Conservation (phyloP, 2,113 vertebrate genomes). For the Cnemophilus loriae region DNA sequence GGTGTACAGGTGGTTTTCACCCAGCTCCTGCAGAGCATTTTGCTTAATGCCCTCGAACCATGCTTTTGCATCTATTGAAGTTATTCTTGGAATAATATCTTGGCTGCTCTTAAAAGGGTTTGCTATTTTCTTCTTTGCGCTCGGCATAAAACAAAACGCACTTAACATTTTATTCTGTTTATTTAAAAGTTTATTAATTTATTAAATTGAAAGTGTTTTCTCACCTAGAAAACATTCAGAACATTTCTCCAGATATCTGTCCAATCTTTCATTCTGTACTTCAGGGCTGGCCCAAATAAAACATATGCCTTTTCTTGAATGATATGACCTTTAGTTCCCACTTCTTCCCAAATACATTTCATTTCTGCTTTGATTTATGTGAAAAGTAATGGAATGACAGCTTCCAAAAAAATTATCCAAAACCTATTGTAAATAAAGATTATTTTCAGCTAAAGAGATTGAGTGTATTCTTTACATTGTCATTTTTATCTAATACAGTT, state of each 20-base stretch:
- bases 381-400: neutral
- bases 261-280: neutral
- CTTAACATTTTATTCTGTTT: neutral
- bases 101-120: neutral
- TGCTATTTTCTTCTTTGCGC: neutral
- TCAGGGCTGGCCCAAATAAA: neutral
- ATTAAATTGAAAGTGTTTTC: neutral
- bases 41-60: neutral
- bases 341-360: neutral
- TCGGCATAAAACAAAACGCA: neutral
- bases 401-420: neutral
- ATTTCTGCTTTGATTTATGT: neutral
- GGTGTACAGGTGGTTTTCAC: neutral
- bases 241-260: neutral
- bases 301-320: neutral
- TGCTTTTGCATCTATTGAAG: neutral
- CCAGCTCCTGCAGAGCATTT: neutral
- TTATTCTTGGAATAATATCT: neutral
- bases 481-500: neutral
- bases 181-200: neutral
- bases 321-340: neutral
- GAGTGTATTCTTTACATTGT: neutral
- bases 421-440: neutral
- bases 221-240: neutral
- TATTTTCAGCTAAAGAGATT: constrained; percentile 1